These are phyloP conservation scores for Desmophyllum pertusum DNA, from an alignment of 92 coral and sea anemone species.

Conservation along the genomic window DNA sequence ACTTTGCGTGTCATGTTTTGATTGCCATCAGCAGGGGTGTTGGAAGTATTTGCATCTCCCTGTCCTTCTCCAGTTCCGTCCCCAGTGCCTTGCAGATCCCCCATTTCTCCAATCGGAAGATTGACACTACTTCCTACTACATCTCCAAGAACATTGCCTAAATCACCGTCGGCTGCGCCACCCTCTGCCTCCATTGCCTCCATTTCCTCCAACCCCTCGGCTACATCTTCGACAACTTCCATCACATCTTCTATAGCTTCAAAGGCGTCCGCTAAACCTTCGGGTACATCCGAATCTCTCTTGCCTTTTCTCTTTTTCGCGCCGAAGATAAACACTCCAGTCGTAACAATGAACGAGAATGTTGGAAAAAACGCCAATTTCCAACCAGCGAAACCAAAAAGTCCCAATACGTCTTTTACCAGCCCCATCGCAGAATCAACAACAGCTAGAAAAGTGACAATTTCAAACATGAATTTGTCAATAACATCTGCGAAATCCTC, in stretches of 20 bases:
- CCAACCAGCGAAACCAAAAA: constrained; percentile 87
- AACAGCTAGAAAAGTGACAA: constrained; percentile 88
- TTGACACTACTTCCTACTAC: constrained; percentile 34
- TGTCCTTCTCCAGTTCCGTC: constrained; percentile 37
- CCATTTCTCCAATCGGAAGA: constrained; percentile 24
- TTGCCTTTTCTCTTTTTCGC: constrained; percentile 88
- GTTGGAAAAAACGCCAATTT: constrained; percentile 90
- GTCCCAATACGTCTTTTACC: constrained; percentile 76
- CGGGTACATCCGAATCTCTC: constrained; percentile 78
- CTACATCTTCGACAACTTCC: constrained; percentile 79
- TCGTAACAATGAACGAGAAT: constrained; percentile 81
- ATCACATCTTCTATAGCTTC: constrained; percentile 76
- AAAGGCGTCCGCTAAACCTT: constrained; percentile 77
- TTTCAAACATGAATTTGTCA: constrained; percentile 93
- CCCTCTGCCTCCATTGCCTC: constrained; percentile 50
- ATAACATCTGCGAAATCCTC: constrained; percentile 92
- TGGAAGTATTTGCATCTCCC: constrained; percentile 31
- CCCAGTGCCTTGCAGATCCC: constrained; percentile 32
- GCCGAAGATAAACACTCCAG: constrained; percentile 86
- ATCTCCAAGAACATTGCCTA: constrained; percentile 52
- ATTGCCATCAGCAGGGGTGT: constrained; percentile 39
- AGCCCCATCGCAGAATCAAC: constrained; percentile 91
- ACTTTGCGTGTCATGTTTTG: constrained; percentile 63
- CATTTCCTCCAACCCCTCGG: constrained; percentile 72
- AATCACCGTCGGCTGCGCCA: constrained; percentile 52